phyloP scores from a whole-genome alignment of 2,113 vertebrate genomes.

The Balaenoptera acutorostrata region DNA sequence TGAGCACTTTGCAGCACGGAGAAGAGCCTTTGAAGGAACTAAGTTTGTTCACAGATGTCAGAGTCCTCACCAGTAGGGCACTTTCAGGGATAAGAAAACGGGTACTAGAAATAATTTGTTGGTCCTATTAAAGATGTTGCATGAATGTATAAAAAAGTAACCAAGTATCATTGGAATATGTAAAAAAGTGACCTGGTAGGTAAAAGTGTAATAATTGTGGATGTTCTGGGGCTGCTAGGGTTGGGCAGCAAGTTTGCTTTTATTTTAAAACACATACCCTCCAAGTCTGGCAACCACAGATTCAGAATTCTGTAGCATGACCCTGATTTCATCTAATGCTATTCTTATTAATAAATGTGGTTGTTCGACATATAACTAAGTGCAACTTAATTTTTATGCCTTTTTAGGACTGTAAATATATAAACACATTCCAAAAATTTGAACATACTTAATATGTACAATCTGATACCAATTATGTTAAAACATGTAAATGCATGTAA shows the following conservation, averaged over 20 bases:
- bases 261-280: background rate
- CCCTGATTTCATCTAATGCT: constrained; percentile 18
- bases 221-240: background rate
- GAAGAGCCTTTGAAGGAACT: background rate
- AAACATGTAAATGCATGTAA: constrained; percentile 45
- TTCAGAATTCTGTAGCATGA: background rate
- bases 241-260: background rate
- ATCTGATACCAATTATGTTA: constrained; percentile 34
- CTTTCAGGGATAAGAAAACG: background rate
- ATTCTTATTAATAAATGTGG: constrained; percentile 25
- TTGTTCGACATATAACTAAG: background rate
- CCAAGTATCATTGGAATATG: background rate
- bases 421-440: constrained; percentile 33
- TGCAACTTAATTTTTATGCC: constrained; percentile 35
- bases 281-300: background rate
- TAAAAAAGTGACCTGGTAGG: background rate
- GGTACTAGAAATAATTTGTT: background rate
- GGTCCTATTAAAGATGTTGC: background rate
- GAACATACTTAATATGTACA: constrained; percentile 34
- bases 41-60: background rate
- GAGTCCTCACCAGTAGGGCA: background rate
- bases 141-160: background rate
- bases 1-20: background rate
- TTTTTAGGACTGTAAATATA: background rate
- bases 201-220: background rate